Evolutionary conservation across 2,113 vertebrate species (phyloP), one percentile per base, ranked within the genome.

Genomic region (Aptenodytes patagonicus): DNA sequence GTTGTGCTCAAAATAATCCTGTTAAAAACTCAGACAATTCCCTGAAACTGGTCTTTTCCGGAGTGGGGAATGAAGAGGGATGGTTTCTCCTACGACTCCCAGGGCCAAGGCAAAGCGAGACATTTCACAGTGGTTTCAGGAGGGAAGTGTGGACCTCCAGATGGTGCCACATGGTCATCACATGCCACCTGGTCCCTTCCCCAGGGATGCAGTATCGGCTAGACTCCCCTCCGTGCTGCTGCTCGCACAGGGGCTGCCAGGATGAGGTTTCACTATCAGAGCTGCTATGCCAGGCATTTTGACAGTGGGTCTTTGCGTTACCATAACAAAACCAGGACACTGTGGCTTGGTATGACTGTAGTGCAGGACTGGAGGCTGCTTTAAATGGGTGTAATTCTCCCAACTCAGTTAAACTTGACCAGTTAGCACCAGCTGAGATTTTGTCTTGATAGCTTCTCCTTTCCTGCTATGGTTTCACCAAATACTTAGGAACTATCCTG

Each of bases 151-250:
- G 22, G 69, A 29, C 3, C 12, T 49, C 25, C 8, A 8, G 25
- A 7, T 11, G 28, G 24, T 61, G 58, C 70, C n/a, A 32, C 29
- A 13, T 1, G 4, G 8, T 11, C 49, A 42, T 42, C 42, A 42
- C 42, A 42, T 61, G 58, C 70, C n/a, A 32, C 29, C 16, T 1
- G 4, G 8, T 11, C 49, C 32, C 18, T 32, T 55, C 34, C 40
- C 36, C 47, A n/a, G n/a, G 28, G 26, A 17, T 6, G 17, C 1
- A 6, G 22, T 34, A 29, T 51, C 0, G 0, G 17, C 18, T 31
- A 10, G 14, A 13, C 3, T 61, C 34, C 11, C 29, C 42, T 69
- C 10, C 0, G 0, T 29, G 54, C 32, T 29, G 54, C 32, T 62
- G 36, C 42, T 62, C 5, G 2, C 11, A 17, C 21, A 2, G 11